phyloP scores from a whole-genome alignment of 2,113 vertebrate species.

The Quiscalus mexicanus region DNA sequence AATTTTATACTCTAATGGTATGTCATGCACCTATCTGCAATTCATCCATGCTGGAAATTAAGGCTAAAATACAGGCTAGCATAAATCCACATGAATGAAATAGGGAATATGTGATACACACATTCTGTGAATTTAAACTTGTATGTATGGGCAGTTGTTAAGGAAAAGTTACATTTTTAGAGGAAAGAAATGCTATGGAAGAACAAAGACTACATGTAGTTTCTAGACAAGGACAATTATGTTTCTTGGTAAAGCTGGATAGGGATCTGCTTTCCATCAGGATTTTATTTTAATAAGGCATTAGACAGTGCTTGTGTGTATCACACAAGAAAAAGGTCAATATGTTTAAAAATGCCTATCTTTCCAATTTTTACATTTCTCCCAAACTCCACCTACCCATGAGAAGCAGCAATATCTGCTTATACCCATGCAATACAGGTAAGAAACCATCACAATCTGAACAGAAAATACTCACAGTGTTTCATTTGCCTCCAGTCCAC shows the following conservation, averaged over 20 bases:
- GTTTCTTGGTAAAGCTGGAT: conserved; percentile 13
- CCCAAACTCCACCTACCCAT: background rate
- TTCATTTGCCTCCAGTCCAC: background rate
- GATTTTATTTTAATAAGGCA: background rate
- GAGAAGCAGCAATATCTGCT: background rate
- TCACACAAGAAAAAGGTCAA: background rate
- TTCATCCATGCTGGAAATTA: background rate
- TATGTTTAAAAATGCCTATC: background rate
- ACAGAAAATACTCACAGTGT: conserved; percentile 58
- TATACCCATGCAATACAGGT: background rate
- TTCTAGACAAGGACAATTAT: background rate
- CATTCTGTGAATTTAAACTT: background rate
- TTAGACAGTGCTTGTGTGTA: background rate
- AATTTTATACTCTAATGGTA: background rate
- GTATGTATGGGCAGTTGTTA: background rate
- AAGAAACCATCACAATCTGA: background rate
- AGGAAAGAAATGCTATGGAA: background rate
- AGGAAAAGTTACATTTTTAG: background rate
- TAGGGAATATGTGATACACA: background rate
- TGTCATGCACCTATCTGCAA: background rate
- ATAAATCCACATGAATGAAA: background rate
- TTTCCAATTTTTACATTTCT: background rate
- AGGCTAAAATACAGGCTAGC: background rate
- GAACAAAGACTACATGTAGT: background rate
- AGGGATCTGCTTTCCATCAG: conserved; percentile 29